Percentiles rank a stretch among this genome's conserved stretches.
Evolutionary conservation across 2,888 invertebrate species (phyloP).

Genomic region (Aporophyla nigra): DNA sequence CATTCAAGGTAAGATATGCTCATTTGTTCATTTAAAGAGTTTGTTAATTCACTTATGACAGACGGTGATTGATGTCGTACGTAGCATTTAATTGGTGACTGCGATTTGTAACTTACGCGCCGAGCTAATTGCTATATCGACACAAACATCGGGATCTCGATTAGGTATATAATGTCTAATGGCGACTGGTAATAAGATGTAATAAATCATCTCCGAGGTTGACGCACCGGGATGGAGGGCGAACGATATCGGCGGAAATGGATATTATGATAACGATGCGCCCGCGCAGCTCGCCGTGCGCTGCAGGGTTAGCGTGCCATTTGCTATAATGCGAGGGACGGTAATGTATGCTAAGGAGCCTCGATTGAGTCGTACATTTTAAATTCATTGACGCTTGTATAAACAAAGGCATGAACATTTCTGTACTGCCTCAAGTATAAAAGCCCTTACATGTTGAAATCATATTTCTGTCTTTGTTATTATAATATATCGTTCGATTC

Average conservation of each 20-base stretch:
- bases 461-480: slow-evolving; percentile 61
- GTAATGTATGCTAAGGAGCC: slow-evolving; percentile 65
- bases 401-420: slow-evolving; percentile 67
- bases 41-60: slow-evolving; percentile 70
- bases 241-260: slow-evolving; percentile 81
- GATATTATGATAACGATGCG: slow-evolving; percentile 81
- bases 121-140: slow-evolving; percentile 65
- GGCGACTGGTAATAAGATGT: slow-evolving; percentile 74
- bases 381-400: slow-evolving; percentile 69
- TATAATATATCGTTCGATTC: slow-evolving; percentile 54
- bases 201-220: slow-evolving; percentile 79
- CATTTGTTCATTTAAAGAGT: slow-evolving; percentile 63
- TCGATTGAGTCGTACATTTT: slow-evolving; percentile 67
- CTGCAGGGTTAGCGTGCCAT: slow-evolving; percentile 65
- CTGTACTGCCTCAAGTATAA: slow-evolving; percentile 48
- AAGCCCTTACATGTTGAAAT: slow-evolving; percentile 40
- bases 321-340: slow-evolving; percentile 65
- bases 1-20: slow-evolving; percentile 69
- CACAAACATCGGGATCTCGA: slow-evolving; percentile 70
- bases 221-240: slow-evolving; percentile 70
- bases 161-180: slow-evolving; percentile 76
- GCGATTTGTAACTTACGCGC: slow-evolving; percentile 70
- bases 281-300: slow-evolving; percentile 68
- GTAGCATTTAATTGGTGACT: slow-evolving; percentile 73
- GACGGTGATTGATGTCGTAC: slow-evolving; percentile 75